Evolutionary conservation across 2,797 vertebrate species (phyloP), one percentile per base, ranked within the genome.

Genomic region (Buceros bicornis): DNA sequence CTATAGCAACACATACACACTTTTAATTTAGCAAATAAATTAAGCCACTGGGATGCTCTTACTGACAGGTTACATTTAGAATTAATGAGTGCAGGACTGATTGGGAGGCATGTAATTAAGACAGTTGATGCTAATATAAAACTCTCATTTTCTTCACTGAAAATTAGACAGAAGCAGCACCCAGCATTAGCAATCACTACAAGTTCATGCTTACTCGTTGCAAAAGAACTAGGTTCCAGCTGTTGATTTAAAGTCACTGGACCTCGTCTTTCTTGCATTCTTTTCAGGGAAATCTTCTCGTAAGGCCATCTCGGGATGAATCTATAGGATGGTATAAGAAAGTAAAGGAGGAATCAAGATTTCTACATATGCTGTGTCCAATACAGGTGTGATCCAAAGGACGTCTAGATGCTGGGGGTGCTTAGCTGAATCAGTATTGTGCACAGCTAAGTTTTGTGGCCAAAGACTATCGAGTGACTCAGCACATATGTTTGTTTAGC

Each of bases 1-100:
- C 83, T 85, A 26, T 18, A 60, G 37, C 66, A 94, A 15, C 1
- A 2, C 40, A 86, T 1, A 3, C 6, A 19, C 8, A 26, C 19
- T 56, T 24, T 35, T 64, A 29, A 87, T 84, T n/a, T 79, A 54
- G 85, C 53, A 91, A 88, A 86, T 40, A 74, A 67, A 83, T 78
- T 58, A 58, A 94, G 28, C 28, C 71, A 73, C 74, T 79, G 28
- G 17, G 17, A 51, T 90, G 35, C 25, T 73, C 47, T 67, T 70
- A 26, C 60, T 96, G 78, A 51, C 67, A 71, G 33, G 22, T 51
- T 93, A 65, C 65, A 16, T 53, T 80, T 42, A 67, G 40, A 95
- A 69, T 82, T 88, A 79, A 89, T 84, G 70, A 76, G 13, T 21
- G 40, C 29, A 79, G 64, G 73, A 62, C 26, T 79, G 28, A 74